phyloP scores from a whole-genome alignment of 2,888 invertebrate species.

The Tachina fera region DNA sequence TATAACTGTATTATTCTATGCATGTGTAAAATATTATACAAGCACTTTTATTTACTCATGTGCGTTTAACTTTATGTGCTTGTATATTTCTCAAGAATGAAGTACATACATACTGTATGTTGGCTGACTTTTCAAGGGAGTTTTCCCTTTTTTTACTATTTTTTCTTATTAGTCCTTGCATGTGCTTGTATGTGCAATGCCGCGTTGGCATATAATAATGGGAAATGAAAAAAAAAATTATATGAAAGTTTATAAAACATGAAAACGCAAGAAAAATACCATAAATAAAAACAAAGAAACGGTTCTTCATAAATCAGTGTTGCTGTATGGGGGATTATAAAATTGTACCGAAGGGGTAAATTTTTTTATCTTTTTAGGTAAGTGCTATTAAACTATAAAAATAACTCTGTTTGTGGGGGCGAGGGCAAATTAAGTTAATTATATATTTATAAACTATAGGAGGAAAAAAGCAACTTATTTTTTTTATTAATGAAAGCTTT shows the following conservation, averaged over 20 bases:
- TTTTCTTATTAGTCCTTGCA: conserved; percentile 10
- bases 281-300: conserved; percentile 6
- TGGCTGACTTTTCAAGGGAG: conserved; percentile 59
- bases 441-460: background rate
- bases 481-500: too few species aligned
- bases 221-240: conserved; percentile 26
- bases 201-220: conserved; percentile 41
- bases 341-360: conserved; percentile 32
- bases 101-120: conserved; percentile 22
- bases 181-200: background rate
- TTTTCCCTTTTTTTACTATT: conserved; percentile 18
- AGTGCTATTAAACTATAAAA: conserved; percentile 18
- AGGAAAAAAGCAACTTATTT: background rate
- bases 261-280: conserved; percentile 14
- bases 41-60: conserved; percentile 1
- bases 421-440: too few species aligned
- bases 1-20: background rate
- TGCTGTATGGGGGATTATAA: background rate
- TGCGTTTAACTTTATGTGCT: conserved; percentile 5
- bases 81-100: background rate
- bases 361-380: conserved; percentile 12
- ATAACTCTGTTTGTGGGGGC: background rate
- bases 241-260: conserved; percentile 29
- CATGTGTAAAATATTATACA: too few species aligned
- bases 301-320: conserved; percentile 23